A percentile compares a stretch with the other conserved stretches of the same genome.
Conservation (phyloP, 2,113 vertebrate genomes). For the Pollimyrus isidori region DNA sequence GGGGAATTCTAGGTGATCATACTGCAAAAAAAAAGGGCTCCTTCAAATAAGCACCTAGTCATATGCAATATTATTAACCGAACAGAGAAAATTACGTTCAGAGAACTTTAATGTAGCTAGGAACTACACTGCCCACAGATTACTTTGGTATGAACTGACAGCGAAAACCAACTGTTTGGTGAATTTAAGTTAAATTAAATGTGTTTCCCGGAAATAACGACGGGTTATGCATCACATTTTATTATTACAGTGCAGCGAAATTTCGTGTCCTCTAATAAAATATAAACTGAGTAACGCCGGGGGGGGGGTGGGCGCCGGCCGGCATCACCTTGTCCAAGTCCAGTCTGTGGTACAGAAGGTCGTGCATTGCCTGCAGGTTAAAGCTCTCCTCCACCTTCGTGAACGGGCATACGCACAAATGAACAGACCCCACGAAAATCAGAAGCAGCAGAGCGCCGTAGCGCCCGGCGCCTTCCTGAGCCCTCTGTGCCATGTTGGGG, state of each 20-base stretch:
- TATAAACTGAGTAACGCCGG: neutral
- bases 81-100: neutral
- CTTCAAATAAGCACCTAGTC: neutral
- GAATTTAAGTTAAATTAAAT: neutral
- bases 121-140: neutral
- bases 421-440: constrained; percentile 54
- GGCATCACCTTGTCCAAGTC: constrained; percentile 71
- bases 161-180: neutral
- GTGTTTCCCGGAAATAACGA: neutral
- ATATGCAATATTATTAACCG: neutral
- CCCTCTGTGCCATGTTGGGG: constrained; percentile 67
- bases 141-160: neutral
- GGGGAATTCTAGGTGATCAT: constrained; percentile 89
- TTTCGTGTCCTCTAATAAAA: neutral
- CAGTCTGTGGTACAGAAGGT: constrained; percentile 79
- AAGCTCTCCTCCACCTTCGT: constrained; percentile 98
- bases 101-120: neutral
- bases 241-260: neutral
- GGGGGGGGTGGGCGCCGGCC: too few relatives aligned
- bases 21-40: constrained; percentile 59
- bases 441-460: constrained; percentile 50
- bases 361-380: constrained; percentile 84
- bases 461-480: constrained; percentile 24
- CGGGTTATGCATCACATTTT: neutral
- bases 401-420: constrained; percentile 78